Conservation (phyloP, 2,888 invertebrate genomes). For the Cosmopolites sordidus region DNA sequence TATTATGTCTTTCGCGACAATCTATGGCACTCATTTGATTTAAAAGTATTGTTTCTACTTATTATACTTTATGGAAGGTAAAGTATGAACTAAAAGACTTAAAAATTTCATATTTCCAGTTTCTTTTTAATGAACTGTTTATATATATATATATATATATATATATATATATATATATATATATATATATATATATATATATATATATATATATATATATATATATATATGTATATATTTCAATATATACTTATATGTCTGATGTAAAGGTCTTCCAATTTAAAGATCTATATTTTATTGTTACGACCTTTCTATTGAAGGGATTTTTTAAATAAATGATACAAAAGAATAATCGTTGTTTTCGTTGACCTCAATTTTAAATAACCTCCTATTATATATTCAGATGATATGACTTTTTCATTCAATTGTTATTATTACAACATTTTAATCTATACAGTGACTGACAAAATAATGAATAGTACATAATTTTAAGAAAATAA, state of each 20-base stretch:
- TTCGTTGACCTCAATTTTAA: no score
- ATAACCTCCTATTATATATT: no score
- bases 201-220: neutral
- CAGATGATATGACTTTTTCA: no score
- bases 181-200: neutral
- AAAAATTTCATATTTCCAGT: neutral
- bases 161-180: no score
- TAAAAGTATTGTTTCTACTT: no score
- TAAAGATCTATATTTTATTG: conserved; percentile 1
- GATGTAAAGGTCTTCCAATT: neutral
- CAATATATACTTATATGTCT: neutral
- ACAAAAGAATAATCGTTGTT: neutral
- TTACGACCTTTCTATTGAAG: conserved; percentile 1
- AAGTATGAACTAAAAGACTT: neutral
- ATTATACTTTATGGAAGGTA: no score
- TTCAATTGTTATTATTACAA: no score
- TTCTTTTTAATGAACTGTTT: neutral
- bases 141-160: neutral
- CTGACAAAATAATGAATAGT: no score
- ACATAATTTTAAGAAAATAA: no score
- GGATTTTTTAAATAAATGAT: neutral
- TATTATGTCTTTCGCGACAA: no score
- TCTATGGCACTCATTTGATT: no score
- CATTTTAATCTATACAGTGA: no score
- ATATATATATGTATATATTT: neutral